Base-by-base conservation (phyloP, 1,140 invertebrate genomes). In the Brachionus asplanchnoidis region DNA sequence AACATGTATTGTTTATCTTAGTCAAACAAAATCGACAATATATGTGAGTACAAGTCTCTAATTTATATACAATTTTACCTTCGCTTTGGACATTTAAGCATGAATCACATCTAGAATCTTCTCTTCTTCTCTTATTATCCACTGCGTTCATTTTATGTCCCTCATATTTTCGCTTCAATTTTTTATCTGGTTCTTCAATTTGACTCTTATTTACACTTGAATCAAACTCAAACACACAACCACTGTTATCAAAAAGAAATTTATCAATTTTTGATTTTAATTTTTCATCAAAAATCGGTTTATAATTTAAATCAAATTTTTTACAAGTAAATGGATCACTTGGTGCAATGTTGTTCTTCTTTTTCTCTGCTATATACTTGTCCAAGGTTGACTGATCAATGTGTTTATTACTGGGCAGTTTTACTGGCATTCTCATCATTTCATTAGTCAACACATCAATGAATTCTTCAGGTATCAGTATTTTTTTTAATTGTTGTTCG, bases 401-500 rank as follows among this genome's bases (percentile, higher is more conserved):
- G 26, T 44, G 28, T 46, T 82, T 82, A 40, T 82, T 60, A 46
- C 79, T 65, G 1, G 79, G 79, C 0, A 82, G 36, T 66, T 40
- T 60, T 28, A 82, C 32, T 40, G 79, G 79, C 42, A 82, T 82
- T 66, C 53, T 60, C 79, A 82, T 82, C 79, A 82, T 42, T 68
- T 82, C 79, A 60, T 65, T 26, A 26, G 79, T 82, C 0, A 82
- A 12, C 7, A 17, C 32, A 36, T 82, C 79, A 40, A 82, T 65
- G 28, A 82, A 82, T 5, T 82, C 23, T 11, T 65, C 53, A 9
- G 79, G 79, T 36, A 82, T 32, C n/a, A 56, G 5, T 3, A 82
- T 26, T 65, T 82, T 42, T 65, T 36, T 80, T 2, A 53, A 11
- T 20, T 14, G 17, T 5, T 40, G 44, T 23, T 78, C 75, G 0